A percentile compares a stretch with the other conserved stretches of the same genome.
These are phyloP conservation scores for Calcarius lapponicus DNA, from an alignment of 2,797 vertebrate genomes.

Conservation along the genomic window DNA sequence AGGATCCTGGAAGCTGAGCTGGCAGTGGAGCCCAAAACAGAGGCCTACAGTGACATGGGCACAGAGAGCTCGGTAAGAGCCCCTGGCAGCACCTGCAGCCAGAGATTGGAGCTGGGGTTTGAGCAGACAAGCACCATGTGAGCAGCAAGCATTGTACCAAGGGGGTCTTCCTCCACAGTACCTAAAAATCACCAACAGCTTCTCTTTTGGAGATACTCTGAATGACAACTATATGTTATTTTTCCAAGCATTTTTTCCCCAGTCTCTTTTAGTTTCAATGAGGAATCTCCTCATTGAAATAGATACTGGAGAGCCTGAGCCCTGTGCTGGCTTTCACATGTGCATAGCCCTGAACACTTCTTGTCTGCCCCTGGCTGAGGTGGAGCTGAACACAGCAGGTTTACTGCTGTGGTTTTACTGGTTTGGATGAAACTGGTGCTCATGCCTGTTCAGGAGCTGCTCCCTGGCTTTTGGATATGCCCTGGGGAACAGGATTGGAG, in stretches of 20 bases:
- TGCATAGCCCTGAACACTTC: not conserved
- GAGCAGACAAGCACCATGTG: not conserved
- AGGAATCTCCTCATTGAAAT: not conserved
- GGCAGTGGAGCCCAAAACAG: conserved; percentile 93
- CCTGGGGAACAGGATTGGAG: not conserved
- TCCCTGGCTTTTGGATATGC: not conserved
- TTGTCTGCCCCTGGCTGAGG: not conserved
- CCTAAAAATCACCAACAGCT: not conserved
- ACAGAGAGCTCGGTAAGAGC: conserved; percentile 86
- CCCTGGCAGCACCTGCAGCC: not conserved
- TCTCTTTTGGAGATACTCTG: not conserved
- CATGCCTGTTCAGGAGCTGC: not conserved
- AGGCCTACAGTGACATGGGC: conserved; percentile 83
- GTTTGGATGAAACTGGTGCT: not conserved
- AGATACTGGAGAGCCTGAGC: not conserved
- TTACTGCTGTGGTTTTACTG: not conserved
- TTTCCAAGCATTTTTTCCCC: not conserved
- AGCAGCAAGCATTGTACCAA: not conserved
- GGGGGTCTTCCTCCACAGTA: not conserved
- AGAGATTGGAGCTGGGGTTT: not conserved
- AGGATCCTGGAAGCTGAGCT: conserved; percentile 96
- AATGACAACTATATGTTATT: rapidly evolving
- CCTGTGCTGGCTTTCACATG: not conserved
- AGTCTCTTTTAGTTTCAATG: not conserved
- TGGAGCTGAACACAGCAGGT: not conserved